Conservation (phyloP, 2,888 invertebrate species). For the Embidobia sp. region DNA sequence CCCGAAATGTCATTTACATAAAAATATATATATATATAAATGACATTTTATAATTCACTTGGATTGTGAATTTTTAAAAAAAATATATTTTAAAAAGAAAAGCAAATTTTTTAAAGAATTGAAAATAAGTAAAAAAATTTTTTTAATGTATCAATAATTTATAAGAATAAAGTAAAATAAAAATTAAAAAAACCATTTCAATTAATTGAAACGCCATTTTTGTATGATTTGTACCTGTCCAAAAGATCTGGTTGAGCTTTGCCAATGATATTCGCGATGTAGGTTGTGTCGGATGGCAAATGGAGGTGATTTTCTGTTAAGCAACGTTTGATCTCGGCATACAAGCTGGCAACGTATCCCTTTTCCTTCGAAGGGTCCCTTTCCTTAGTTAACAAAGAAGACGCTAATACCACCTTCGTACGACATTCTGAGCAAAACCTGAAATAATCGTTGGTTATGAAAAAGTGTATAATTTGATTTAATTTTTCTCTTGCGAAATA, state of each 20-base stretch:
- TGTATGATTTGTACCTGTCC: conserved; percentile 84
- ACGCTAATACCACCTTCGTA: conserved; percentile 92
- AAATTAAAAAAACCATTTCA: too few relatives aligned
- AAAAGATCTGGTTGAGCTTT: conserved; percentile 95
- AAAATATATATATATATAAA: not conserved
- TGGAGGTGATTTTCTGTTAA: conserved; percentile 93
- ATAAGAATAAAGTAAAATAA: too few relatives aligned
- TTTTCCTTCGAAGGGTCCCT: conserved; percentile 92
- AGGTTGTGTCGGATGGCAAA: conserved; percentile 92
- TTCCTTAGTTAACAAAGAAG: conserved; percentile 92
- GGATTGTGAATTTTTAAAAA: not conserved
- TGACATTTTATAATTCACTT: too few relatives aligned
- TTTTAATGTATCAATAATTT: too few relatives aligned
- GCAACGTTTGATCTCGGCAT: conserved; percentile 93
- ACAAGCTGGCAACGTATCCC: conserved; percentile 93
- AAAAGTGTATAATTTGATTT: too few relatives aligned
- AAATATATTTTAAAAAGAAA: not conserved
- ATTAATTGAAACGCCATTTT: too few relatives aligned
- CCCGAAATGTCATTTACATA: not conserved
- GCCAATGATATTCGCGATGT: conserved; percentile 92
- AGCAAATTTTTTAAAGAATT: not conserved
- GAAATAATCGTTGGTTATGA: too few relatives aligned
- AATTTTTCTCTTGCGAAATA: too few relatives aligned
- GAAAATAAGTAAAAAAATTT: too few relatives aligned
- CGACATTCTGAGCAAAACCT: conserved; percentile 96